Base-by-base conservation (phyloP, 2,888 invertebrate species). In the Clanis bilineata region DNA sequence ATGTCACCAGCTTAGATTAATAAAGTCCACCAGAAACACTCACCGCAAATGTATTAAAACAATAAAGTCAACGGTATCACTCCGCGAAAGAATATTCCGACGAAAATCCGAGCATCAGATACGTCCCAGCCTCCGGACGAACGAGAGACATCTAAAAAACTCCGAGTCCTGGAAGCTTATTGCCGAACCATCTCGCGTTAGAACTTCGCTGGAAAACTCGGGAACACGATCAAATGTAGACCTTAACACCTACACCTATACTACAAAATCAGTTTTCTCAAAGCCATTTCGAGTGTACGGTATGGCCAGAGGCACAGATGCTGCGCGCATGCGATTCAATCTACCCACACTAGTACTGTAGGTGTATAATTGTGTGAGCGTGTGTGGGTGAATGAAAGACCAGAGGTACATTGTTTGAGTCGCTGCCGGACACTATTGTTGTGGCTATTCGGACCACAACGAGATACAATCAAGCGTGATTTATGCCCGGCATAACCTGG, bases 61-160 rank as follows among this genome's bases (percentile, higher is more conserved):
- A 69, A 76, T 73, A 71, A 54, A 41, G 55, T 60, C 28, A 55
- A 59, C 55, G 62, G 57, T 63, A 57, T 58, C 59, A 60, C 64
- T 59, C 60, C 69, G 68, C 68, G 63, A 64, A 65, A 67, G 59
- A 62, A 66, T 58, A 58, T 60, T 57, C 60, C 61, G 38, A 62
- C 45, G 18, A 41, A 57, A n/a, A 44, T 28, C 38, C 59, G 57
- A 62, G 66, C 61, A 69, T 64, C 67, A 12, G 68, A 76, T 73
- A 84, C 90, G 91, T 86, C 86, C 76, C 86, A 77, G 79, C 83
- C 66, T 81, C 81, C 72, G 68, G 78, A 70, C 85, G 85, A 74
- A 74, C 80, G 74, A 78, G 79, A 80, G 78, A 85, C 88, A 88
- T 91, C 91, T 91, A 87, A 90, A 90, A 90, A 89, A 87, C 83